phyloP scores from a whole-genome alignment of 2,888 invertebrate species.

The Caenorhabditis becei region DNA sequence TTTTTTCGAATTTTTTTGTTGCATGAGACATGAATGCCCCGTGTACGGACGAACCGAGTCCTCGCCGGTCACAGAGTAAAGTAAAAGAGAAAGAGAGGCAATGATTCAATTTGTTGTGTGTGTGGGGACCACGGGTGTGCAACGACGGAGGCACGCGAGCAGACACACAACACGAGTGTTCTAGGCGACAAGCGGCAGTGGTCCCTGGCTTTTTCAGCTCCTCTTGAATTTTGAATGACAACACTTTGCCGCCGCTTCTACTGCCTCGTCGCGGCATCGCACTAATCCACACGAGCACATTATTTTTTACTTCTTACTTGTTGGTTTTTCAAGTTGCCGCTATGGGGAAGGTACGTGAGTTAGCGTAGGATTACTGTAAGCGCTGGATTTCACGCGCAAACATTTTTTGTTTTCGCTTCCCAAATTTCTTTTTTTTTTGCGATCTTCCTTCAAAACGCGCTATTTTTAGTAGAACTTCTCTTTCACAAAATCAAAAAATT shows the following conservation, averaged over 20 bases:
- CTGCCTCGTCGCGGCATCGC: constrained; percentile 16
- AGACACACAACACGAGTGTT: constrained; percentile 25
- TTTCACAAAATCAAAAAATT: too few relatives aligned
- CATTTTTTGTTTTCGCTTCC: too few relatives aligned
- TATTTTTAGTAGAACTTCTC: too few relatives aligned
- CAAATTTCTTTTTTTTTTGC: too few relatives aligned
- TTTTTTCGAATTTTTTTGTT: too few relatives aligned
- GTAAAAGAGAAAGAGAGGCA: constrained; percentile 47
- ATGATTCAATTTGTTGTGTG: constrained; percentile 60
- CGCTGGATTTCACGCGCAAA: constrained; percentile 2
- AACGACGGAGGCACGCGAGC: constrained; percentile 7
- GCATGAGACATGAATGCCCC: too few relatives aligned
- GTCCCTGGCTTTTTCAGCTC: constrained; percentile 9
- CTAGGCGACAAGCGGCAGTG: constrained; percentile 10
- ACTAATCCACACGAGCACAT: constrained; percentile 46
- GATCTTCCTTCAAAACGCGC: too few relatives aligned
- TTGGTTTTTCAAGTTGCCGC: too few relatives aligned
- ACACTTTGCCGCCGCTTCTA: constrained; percentile 13
- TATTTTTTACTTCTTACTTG: constrained; percentile 9
- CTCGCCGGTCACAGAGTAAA: constrained; percentile 39
- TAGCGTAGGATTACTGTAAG: constrained; percentile 25
- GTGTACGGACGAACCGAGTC: background rate
- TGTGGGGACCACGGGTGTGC: constrained; percentile 26
- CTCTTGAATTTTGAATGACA: constrained; percentile 44
- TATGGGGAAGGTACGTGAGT: too few relatives aligned